phyloP scores from a whole-genome alignment of 2,888 invertebrate genomes.

The Zelleria hepariella region DNA sequence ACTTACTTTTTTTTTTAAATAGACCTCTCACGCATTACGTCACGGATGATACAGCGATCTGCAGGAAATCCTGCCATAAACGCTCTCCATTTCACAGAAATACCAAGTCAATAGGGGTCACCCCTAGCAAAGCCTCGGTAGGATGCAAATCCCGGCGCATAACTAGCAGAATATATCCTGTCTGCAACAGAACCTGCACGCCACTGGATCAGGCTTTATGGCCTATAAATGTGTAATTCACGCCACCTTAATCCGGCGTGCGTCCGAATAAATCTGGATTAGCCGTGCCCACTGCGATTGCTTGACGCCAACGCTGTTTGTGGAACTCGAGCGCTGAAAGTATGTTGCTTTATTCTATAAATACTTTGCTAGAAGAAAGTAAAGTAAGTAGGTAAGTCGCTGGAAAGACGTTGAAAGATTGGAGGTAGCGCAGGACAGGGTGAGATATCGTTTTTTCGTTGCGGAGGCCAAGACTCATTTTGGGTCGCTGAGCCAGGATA shows the following conservation, averaged over 20 bases:
- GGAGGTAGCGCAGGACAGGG: no score
- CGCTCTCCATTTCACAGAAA: constrained; percentile 6
- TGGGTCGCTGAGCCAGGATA: no score
- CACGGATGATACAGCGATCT: no score
- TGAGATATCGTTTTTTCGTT: no score
- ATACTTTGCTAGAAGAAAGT: not conserved
- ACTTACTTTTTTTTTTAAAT: no score
- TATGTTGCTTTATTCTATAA: no score
- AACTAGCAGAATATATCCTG: constrained; percentile 41
- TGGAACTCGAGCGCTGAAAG: not conserved
- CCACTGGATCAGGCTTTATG: constrained; percentile 71
- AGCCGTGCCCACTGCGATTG: constrained; percentile 58
- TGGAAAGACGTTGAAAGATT: no score
- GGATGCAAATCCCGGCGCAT: constrained; percentile 21
- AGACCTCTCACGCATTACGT: no score
- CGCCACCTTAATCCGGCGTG: constrained; percentile 69
- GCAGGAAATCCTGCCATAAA: no score
- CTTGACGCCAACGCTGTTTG: constrained; percentile 11
- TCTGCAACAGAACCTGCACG: constrained; percentile 54
- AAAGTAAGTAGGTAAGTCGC: no score
- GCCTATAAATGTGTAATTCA: constrained; percentile 72
- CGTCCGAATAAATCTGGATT: constrained; percentile 67
- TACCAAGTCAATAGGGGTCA: not conserved
- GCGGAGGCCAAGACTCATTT: no score
- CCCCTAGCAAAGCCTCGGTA: not conserved